phyloP scores from a whole-genome alignment of 2,113 vertebrate genomes.

The Cynocephalus volans region DNA sequence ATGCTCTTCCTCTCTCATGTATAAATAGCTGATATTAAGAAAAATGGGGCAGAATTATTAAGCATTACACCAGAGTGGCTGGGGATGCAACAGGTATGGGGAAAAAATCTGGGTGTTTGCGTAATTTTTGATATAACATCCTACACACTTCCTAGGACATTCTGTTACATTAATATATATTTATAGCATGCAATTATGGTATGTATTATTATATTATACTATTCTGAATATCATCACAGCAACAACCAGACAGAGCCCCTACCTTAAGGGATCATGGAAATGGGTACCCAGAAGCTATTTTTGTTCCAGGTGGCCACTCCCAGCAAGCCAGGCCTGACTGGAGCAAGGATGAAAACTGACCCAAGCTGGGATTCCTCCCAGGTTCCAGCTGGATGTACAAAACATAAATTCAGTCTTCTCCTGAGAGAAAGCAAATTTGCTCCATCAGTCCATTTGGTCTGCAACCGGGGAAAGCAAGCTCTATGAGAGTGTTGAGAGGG shows the following conservation, averaged over 20 bases:
- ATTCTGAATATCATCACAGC: background rate
- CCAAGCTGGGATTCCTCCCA: background rate
- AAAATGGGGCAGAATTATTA: background rate
- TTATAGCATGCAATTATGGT: background rate
- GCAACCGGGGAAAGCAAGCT: background rate
- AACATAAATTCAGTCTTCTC: conserved; percentile 28
- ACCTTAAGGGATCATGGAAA: background rate
- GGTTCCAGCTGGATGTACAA: background rate
- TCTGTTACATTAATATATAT: background rate
- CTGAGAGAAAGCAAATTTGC: conserved; percentile 26
- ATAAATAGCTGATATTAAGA: background rate
- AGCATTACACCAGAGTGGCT: background rate
- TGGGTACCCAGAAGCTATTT: background rate
- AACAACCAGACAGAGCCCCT: background rate
- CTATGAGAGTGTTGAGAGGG: background rate
- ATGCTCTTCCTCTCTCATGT: background rate
- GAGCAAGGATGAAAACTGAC: background rate
- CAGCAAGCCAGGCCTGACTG: background rate
- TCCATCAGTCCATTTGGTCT: background rate
- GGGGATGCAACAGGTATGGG: background rate
- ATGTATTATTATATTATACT: background rate
- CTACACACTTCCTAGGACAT: background rate
- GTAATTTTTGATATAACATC: conserved; percentile 21
- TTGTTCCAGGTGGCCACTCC: background rate
- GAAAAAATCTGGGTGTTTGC: background rate